Evolutionary conservation across 2,797 vertebrate species (phyloP), one percentile per base, ranked within the genome.

Genomic region (Characodon lateralis): DNA sequence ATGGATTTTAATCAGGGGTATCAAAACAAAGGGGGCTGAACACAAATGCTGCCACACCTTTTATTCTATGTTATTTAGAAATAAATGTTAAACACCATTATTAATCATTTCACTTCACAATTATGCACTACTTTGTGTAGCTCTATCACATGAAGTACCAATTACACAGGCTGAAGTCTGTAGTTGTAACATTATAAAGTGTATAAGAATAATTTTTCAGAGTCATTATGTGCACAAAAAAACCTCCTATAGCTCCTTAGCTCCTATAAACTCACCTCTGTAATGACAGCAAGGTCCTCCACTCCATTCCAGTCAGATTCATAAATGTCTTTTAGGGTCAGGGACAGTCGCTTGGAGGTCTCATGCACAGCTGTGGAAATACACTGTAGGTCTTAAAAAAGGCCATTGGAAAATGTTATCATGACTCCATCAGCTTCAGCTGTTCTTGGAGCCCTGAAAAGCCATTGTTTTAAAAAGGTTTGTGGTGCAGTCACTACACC

Each of bases 301-400:
- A 93, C 91, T 3, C 98, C 98, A 0, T 96, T 92, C 97, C 98
- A 99, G 2, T 98, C 97, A 0, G 92, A 7, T 83, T 95, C 97
- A 79, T 99, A 99, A 82, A 99, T 85, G 50, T 97, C 97, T 83
- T 95, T 94, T 82, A 99, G 87, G 0, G 97, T 99, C 89, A 97
- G 96, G 0, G 97, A 96, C 73, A 99, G 91, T 51, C 91, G 96
- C 85, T 97, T 97, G 7, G 97, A 98, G 6, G 97, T 96, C 71
- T 99, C 98, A 2, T 97, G 98, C 94, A 99, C 96, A 65, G 93
- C 98, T 99, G 83, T 28, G 74, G 74, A 68, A 72, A 78, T 6
- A 1, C 53, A 51, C 31, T 9, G 8, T 24, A 66, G 55, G 82
- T 58, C 72, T 58, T 26, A 20, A 22, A 41, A 43, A 24, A 63